phyloP scores from a whole-genome alignment of 2,113 vertebrate genomes.

The Mirounga angustirostris region DNA sequence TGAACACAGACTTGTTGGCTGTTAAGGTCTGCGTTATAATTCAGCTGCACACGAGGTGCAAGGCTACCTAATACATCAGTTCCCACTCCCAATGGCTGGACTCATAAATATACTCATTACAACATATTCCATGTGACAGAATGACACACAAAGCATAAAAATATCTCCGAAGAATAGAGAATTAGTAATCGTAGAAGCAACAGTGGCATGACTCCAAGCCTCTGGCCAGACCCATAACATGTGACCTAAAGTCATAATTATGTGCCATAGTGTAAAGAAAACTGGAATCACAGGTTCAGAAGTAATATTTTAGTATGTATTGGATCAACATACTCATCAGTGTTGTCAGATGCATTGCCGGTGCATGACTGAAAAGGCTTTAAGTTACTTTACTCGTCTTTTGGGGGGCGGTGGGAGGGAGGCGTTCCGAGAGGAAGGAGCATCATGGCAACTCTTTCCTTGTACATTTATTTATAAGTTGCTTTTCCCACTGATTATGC shows the following conservation, averaged over 20 bases:
- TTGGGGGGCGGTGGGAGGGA: not conserved
- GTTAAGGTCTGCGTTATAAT: constrained; percentile 72
- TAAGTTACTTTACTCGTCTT: not conserved
- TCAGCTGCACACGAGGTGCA: constrained; percentile 75
- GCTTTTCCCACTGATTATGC: not conserved
- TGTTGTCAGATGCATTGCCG: not conserved
- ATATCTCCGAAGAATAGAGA: constrained; percentile 55
- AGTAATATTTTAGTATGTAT: not conserved
- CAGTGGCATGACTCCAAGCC: not conserved
- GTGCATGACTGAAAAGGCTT: not conserved
- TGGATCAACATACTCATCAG: not conserved
- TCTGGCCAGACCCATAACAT: constrained; percentile 38
- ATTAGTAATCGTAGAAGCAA: constrained; percentile 46
- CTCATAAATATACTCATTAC: constrained; percentile 80
- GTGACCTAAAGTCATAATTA: constrained; percentile 42
- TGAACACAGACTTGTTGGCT: constrained; percentile 77
- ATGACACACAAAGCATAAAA: constrained; percentile 68
- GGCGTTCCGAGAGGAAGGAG: not conserved
- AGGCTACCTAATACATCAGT: constrained; percentile 76
- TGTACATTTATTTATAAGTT: not conserved
- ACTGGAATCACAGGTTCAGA: constrained; percentile 21
- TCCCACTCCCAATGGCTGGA: constrained; percentile 78
- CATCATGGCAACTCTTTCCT: not conserved
- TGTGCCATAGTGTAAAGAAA: constrained; percentile 5
- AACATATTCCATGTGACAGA: constrained; percentile 67